Conservation (phyloP, 2,888 invertebrate genomes). For the Eurytoma adleriae region DNA sequence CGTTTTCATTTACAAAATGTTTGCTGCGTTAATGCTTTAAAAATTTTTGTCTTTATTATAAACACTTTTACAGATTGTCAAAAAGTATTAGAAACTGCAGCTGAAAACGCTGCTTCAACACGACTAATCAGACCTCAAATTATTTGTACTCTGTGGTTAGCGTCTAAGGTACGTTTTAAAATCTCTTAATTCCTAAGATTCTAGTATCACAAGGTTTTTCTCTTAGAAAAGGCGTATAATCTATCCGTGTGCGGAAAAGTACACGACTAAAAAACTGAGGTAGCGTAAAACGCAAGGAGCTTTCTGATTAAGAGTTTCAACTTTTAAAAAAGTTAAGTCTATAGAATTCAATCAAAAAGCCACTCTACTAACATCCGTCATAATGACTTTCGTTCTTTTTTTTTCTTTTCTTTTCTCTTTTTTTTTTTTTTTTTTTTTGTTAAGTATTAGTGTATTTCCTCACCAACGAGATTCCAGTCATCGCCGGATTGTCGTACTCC, state of each 20-base stretch:
- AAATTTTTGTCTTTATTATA: conserved; percentile 46
- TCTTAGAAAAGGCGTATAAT: background rate
- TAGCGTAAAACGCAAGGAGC: no score
- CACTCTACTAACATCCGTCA: conserved; percentile 49
- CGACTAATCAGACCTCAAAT: conserved; percentile 7
- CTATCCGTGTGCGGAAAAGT: no score
- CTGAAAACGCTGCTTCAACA: conserved; percentile 1
- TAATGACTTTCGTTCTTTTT: conserved; percentile 43
- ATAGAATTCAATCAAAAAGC: conserved; percentile 28
- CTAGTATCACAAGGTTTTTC: conserved; percentile 22
- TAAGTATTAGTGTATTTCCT: conserved; percentile 69
- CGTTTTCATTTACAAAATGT: conserved; percentile 38
- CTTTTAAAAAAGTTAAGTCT: background rate
- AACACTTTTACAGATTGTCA: conserved; percentile 39
- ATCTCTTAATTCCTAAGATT: conserved; percentile 35
- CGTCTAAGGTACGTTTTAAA: conserved; percentile 10
- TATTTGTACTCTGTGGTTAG: conserved; percentile 11
- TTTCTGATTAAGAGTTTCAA: background rate
- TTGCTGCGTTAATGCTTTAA: conserved; percentile 23
- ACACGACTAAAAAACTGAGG: no score
- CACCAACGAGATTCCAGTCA: conserved; percentile 76
- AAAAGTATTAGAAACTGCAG: conserved; percentile 12
- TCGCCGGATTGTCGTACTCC: conserved; percentile 72
- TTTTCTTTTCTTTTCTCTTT: no score
- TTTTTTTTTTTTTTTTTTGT: no score